These are phyloP conservation scores for Hestina assimilis DNA, from an alignment of 1,140 invertebrate genomes.

Conservation along the genomic window DNA sequence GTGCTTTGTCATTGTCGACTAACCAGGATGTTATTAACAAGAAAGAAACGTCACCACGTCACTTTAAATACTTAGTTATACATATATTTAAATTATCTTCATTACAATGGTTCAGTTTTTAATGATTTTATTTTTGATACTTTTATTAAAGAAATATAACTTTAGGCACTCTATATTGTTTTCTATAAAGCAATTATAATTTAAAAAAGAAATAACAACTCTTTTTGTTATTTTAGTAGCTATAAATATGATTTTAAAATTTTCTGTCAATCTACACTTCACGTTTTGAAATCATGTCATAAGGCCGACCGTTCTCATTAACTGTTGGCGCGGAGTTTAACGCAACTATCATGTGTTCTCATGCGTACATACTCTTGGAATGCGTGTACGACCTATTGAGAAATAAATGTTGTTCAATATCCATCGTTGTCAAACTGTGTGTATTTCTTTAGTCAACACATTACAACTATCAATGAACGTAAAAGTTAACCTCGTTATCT, in stretches of 20 bases:
- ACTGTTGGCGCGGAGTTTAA: slow-evolving; percentile 36
- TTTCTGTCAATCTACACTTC: slow-evolving; percentile 10
- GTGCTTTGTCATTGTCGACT: too few species aligned
- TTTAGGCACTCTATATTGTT: too few species aligned
- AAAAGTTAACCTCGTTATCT: background rate
- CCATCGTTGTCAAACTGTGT: background rate
- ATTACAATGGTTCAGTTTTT: too few species aligned
- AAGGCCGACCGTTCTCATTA: slow-evolving; percentile 25
- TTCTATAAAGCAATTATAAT: too few species aligned
- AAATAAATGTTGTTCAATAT: slow-evolving; percentile 5
- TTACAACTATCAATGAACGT: background rate
- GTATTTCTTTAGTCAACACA: background rate
- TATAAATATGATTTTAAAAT: background rate
- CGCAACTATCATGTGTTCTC: slow-evolving; percentile 28
- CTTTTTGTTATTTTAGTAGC: too few species aligned
- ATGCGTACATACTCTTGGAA: background rate
- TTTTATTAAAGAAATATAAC: too few species aligned
- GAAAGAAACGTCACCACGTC: too few species aligned
- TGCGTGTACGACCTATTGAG: background rate
- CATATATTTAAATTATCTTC: too few species aligned
- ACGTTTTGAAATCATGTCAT: slow-evolving; percentile 51
- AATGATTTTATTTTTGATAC: too few species aligned
- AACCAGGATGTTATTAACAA: too few species aligned
- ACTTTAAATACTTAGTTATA: too few species aligned
- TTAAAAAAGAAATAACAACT: too few species aligned